Base-by-base conservation (phyloP, 2,113 vertebrate species). In the Gyps fulvus region DNA sequence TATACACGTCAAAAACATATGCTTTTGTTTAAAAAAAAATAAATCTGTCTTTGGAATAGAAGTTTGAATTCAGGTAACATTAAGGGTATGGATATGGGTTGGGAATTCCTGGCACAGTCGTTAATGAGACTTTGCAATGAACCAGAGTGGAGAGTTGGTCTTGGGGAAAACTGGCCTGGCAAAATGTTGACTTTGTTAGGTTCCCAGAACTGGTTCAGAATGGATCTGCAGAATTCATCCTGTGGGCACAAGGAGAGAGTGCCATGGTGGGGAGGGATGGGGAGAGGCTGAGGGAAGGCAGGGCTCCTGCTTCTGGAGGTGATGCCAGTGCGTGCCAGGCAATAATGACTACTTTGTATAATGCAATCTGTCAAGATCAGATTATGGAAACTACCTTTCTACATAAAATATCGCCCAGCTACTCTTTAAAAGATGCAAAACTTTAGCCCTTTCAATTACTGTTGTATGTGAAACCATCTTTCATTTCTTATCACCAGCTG, bases 251-350 rank as follows among this genome's bases (percentile, higher is more conserved):
- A 65, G 49, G 61, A 22, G 18, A 25, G 32, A 13, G 13, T 29
- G 82, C 5, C 0, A 8, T 52, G 26, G 31, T 79, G 31, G 45
- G 52, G 20, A 26, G 40, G 1, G 0, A 26, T 45, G 57, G 62
- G 49, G 40, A 66, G 72, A 73, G 59, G 59, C 77, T 81, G 73
- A 20, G 67, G 87, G 29, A 52, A 73, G 76, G 79, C 67, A 69
- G 67, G n/a, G 58, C 87, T 86, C 20, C 47, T 67, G 54, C 38
- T 67, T 45, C 67, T 73, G 50, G 43, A 23, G 36, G 62, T 25
- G 66, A 50, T 29, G 14, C 2, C 49, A 43, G 40, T 6, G 49
- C 34, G 4, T 29, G 32, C 61, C 70, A 40, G 90, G 74, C 83
- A 47, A 2, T 6, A 8, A 10, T 10, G 21, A 17, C 57, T 55